Evolutionary conservation across 2,888 invertebrate species (phyloP), one percentile per base, ranked within the genome.

Genomic region (Diarsia mendica): DNA sequence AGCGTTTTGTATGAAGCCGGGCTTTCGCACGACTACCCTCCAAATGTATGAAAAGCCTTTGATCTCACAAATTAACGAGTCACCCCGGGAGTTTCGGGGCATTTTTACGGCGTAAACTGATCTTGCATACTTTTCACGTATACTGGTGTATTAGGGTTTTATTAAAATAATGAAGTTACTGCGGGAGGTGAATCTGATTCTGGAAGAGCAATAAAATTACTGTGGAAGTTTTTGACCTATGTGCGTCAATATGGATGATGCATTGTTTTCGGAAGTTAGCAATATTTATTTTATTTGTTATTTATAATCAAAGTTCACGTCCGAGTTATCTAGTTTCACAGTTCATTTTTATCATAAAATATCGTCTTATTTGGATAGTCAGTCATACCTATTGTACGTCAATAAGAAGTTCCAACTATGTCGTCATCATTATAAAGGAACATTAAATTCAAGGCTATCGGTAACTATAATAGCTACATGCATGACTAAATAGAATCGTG

Each of bases 41-140:
- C 15, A 70, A 78, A 74, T 75, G 67, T 65, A 58, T 69, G 44
- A 72, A 74, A 79, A 66, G 63, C 75, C 67, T 83, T 84, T 79
- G 72, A 84, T 68, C 68, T 69, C 67, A 46, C 63, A 74, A 85
- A 85, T 83, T 85, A 63, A 64, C 67, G 72, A 61, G 65, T 63
- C 28, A 63, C n/a, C n/a, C 23, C 11, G n/a, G 28, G 28, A 63
- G 44, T 39, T 28, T 23, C 18, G 44, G 23, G 64, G 53, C 63
- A 65, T 18, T 72, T 74, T 65, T 64, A 49, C 46, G 53, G n/a
- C 60, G 63, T 51, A 72, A 85, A 72, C 69, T 58, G 63, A 70
- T 66, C 53, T 79, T 70, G 67, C 70, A 71, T 11, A 63, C n/a
- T 60, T 63, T 55, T 64, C 28, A 65, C 33, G 49, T 66, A 70